Conservation (phyloP, 2,797 vertebrate species). For the Ctenosaura bakeri region DNA sequence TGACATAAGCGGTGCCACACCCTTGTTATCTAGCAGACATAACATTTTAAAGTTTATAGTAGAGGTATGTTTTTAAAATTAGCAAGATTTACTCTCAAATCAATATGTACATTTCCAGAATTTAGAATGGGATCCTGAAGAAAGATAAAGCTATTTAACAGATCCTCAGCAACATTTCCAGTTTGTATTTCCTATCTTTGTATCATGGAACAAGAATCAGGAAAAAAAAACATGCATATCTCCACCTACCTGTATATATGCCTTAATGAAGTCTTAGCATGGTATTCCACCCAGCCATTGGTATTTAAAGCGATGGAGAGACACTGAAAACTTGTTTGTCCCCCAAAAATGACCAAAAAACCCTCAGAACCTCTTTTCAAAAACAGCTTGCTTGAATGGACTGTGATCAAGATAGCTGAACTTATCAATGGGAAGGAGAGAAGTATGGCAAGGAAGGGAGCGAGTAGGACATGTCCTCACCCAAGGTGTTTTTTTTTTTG, state of each 20-base stretch:
- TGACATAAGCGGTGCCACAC: constrained; percentile 83
- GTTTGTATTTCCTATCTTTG: constrained; percentile 74
- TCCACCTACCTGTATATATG: constrained; percentile 83
- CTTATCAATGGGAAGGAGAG: constrained; percentile 85
- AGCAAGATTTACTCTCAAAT: constrained; percentile 56
- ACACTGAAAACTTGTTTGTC: constrained; percentile 84
- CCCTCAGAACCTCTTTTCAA: constrained; percentile 82
- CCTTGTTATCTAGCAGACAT: constrained; percentile 76
- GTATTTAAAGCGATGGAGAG: constrained; percentile 78
- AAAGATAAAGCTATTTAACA: constrained; percentile 59
- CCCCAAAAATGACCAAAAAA: constrained; percentile 80
- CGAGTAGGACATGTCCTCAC: constrained; percentile 82
- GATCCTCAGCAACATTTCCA: constrained; percentile 68
- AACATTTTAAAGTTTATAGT: constrained; percentile 70
- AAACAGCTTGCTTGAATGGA: constrained; percentile 87
- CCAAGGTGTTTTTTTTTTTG: constrained; percentile 74
- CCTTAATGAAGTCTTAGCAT: constrained; percentile 80
- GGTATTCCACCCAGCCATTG: constrained; percentile 81
- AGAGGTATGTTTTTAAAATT: constrained; percentile 56
- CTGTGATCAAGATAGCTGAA: constrained; percentile 86
- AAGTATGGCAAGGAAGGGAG: constrained; percentile 59
- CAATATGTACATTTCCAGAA: constrained; percentile 60
- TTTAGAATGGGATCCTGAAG: constrained; percentile 53
- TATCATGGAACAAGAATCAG: constrained; percentile 72
- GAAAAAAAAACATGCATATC: constrained; percentile 82